These are phyloP conservation scores for Henricia sp. DNA, from an alignment of 53 echinoderm and acorn worm species.

Conservation along the genomic window DNA sequence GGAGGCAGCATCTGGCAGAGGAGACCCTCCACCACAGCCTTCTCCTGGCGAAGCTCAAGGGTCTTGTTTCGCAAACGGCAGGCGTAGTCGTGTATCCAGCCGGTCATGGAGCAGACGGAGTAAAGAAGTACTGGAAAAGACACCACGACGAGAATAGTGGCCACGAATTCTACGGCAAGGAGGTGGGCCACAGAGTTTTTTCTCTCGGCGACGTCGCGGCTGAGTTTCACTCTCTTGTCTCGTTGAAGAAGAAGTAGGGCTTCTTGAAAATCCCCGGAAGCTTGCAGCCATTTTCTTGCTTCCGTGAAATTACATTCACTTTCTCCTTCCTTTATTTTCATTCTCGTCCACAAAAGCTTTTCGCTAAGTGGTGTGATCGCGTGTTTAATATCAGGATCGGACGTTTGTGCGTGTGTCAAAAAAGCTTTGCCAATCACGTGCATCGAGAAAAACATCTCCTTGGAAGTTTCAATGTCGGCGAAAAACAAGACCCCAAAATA, in stretches of 20 bases:
- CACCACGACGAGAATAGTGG: conserved; percentile 58
- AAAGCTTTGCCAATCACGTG: neutral
- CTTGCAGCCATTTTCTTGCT: conserved; percentile 7
- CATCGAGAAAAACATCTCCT: neutral
- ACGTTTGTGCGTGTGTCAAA: neutral
- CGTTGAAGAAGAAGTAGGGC: conserved; percentile 6
- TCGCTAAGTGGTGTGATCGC: neutral
- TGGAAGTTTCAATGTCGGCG: neutral
- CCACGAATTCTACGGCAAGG: conserved; percentile 66
- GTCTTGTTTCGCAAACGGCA: conserved; percentile 50
- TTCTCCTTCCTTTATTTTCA: neutral
- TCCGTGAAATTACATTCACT: neutral
- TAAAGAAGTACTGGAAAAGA: conserved; percentile 63
- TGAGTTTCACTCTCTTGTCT: neutral
- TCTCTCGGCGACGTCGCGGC: neutral
- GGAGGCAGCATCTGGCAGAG: conserved; percentile 67
- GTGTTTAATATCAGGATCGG: neutral
- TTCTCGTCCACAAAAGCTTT: neutral
- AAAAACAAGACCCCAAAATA: neutral
- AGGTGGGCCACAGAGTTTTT: conserved; percentile 19
- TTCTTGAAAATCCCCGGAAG: neutral
- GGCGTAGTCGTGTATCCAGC: conserved; percentile 80
- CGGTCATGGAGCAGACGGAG: conserved; percentile 68
- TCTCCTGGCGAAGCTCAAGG: conserved; percentile 59
- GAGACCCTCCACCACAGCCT: conserved; percentile 62